A percentile compares a stretch with the other conserved stretches of the same genome.
Conservation (phyloP, 2,113 vertebrate species). For the Platanista minor region DNA sequence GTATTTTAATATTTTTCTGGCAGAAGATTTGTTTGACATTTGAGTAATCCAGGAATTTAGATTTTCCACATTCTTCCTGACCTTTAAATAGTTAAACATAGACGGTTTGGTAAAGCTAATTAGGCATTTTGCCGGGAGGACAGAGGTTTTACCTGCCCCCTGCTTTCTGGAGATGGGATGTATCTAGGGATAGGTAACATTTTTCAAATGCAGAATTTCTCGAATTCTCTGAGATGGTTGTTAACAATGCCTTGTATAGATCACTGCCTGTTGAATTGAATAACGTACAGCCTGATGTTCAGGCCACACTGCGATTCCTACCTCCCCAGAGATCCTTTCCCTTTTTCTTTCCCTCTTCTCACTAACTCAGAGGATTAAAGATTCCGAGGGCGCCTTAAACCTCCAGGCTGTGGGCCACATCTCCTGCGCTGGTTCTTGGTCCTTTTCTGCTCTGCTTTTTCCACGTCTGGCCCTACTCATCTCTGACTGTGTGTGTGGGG, state of each 20-base stretch:
- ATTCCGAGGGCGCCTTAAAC: not conserved
- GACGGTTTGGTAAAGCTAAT: not conserved
- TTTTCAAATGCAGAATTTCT: not conserved
- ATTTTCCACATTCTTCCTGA: not conserved
- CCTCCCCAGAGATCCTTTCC: not conserved
- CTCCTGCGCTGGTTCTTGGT: not conserved
- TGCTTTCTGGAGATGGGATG: not conserved
- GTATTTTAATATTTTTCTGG: conserved; percentile 4
- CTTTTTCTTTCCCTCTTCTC: not conserved
- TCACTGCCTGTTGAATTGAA: not conserved
- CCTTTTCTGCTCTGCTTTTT: not conserved
- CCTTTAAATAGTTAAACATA: not conserved
- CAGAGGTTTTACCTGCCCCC: not conserved
- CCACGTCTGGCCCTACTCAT: accelerated
- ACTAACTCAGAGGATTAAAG: not conserved
- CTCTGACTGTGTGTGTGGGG: not conserved
- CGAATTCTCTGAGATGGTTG: not conserved
- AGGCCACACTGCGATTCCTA: not conserved
- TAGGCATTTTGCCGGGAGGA: not conserved
- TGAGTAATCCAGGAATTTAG: not conserved
- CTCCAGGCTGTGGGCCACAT: not conserved
- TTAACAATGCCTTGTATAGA: not conserved
- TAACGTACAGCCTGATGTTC: not conserved
- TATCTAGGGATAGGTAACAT: not conserved
- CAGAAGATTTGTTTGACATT: not conserved